These are phyloP conservation scores for Archivesica marissinica DNA, from an alignment of 1,140 invertebrate genomes.

Conservation along the genomic window DNA sequence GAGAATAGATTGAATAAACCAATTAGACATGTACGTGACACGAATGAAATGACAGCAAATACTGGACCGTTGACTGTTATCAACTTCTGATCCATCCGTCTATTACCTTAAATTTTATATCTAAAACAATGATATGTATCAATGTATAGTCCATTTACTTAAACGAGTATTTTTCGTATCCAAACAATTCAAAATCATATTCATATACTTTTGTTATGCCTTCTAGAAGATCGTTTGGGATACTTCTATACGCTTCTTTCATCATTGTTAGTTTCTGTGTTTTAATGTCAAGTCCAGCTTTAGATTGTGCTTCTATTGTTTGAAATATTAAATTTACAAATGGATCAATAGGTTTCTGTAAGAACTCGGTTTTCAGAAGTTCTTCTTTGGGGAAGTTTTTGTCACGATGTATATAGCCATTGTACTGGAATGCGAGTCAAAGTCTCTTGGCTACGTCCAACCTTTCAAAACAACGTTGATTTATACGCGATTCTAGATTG, in stretches of 20 bases:
- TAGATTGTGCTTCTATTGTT: neutral
- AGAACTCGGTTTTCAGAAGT: neutral
- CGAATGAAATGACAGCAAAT: too few species aligned
- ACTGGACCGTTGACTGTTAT: too few species aligned
- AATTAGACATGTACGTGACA: too few species aligned
- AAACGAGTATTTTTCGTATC: slow-evolving; percentile 18
- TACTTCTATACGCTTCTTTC: slow-evolving; percentile 28
- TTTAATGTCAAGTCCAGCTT: neutral
- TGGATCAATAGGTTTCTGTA: neutral
- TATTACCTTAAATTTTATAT: too few species aligned
- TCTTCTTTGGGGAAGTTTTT: slow-evolving; percentile 10
- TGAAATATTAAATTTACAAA: neutral
- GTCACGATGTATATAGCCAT: slow-evolving; percentile 40
- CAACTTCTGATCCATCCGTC: too few species aligned
- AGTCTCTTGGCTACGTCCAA: slow-evolving; percentile 29
- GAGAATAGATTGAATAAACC: too few species aligned
- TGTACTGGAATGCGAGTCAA: slow-evolving; percentile 50
- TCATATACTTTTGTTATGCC: slow-evolving; percentile 13
- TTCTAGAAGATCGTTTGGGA: neutral
- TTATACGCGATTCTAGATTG: slow-evolving; percentile 1
- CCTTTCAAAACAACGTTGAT: slow-evolving; percentile 38
- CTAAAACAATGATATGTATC: too few species aligned
- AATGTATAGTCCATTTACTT: neutral
- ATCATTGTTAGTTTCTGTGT: slow-evolving; percentile 18
- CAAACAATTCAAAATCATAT: slow-evolving; percentile 54